Conservation (phyloP, 2,888 invertebrate genomes). For the Phortica magna region DNA sequence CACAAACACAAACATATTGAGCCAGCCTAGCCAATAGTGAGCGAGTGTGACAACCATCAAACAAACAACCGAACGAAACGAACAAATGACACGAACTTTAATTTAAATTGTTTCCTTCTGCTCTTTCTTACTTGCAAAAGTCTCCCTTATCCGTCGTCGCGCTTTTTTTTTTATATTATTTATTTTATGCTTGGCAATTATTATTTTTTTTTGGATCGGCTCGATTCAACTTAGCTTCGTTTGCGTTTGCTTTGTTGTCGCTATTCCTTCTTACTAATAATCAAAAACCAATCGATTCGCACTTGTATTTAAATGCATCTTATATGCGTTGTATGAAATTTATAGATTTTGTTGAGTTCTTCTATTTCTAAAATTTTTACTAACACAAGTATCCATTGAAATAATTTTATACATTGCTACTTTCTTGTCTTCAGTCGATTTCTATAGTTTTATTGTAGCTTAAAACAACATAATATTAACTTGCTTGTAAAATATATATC, state of each 20-base stretch:
- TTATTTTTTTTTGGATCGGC: not conserved
- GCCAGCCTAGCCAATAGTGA: not conserved
- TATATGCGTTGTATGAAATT: not conserved
- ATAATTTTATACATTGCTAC: no score
- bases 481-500: no score
- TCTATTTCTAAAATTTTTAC: not conserved
- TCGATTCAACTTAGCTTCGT: not conserved
- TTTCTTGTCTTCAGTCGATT: no score
- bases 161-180: not conserved
- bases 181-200: not conserved
- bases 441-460: no score
- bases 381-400: no score
- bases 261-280: not conserved
- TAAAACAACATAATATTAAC: no score
- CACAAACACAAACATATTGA: not conserved
- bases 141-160: not conserved
- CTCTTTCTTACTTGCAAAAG: constrained; percentile 14
- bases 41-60: constrained; percentile 34
- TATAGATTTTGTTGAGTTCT: not conserved
- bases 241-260: not conserved
- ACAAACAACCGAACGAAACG: not conserved
- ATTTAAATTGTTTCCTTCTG: constrained; percentile 64
- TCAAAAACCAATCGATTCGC: constrained; percentile 66
- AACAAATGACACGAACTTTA: constrained; percentile 49
- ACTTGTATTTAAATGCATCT: constrained; percentile 58